Base-by-base conservation (phyloP, 1,140 invertebrate species). In the Zaprionus davidi region DNA sequence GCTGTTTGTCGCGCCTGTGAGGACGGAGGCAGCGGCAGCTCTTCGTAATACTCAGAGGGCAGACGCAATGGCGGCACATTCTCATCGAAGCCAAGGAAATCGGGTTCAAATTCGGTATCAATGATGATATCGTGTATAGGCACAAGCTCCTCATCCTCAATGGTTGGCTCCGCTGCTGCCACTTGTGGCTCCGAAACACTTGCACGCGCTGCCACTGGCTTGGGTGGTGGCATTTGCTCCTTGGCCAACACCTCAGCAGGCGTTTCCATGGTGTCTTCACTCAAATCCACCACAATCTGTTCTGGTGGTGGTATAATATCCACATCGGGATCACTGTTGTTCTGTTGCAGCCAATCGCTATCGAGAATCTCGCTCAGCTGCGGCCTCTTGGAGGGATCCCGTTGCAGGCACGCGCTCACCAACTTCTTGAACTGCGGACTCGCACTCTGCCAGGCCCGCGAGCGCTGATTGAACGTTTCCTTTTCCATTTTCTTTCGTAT, bases 401-500 rank as follows among this genome's bases (percentile, higher is more conserved):
- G 95, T 1, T 96, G 97, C 41, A 98, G 87, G 36, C 98, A 93
- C 68, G 95, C 96, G 93, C 94, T 94, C 2, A 96, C 96, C 13
- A 98, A 93, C 41, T 95, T 92, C 91, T 97, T 97, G 1, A 96
- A 97, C 67, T 94, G 93, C 5, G 93, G 72, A 22, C 95, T 97
- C 2, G 98, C 95, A 69, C 94, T 93, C 7, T 92, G 91, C 97
- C 97, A 98, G 53, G 95, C 94, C 13, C 94, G 90, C 0, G 91
- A 77, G 0, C 67, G 71, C 24, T 83, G 86, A 64, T 91, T 90
- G 34, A 92, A 82, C 4, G 71, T 5, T 31, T 85, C 91, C 22
- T 59, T 78, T 3, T 68, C 49, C 26, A 90, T 88, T 2, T 85
- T 85, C 17, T 49, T 73, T 0, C 85, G 78, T 15, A 88, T n/a